Conservation (phyloP, 2,113 vertebrate species). For the Halichoerus grypus region DNA sequence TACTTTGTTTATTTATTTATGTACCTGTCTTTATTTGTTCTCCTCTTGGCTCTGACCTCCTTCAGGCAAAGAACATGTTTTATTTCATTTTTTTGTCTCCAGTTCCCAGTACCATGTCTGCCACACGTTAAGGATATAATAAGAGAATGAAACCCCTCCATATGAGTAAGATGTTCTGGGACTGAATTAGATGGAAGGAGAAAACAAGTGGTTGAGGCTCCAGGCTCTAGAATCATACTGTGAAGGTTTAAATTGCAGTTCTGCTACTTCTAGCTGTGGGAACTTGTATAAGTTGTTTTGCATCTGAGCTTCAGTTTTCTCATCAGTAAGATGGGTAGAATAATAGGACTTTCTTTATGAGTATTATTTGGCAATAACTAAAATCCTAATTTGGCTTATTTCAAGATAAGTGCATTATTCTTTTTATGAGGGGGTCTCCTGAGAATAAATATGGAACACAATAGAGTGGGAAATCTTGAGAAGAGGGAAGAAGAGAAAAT, state of each 20-base stretch:
- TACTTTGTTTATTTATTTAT: not conserved
- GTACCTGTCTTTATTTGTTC: not conserved
- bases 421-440: not conserved
- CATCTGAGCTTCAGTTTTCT: not conserved
- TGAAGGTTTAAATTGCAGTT: not conserved
- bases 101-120: not conserved
- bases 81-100: not conserved
- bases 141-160: not conserved
- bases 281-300: not conserved
- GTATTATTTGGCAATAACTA: not conserved
- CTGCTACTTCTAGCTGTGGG: not conserved
- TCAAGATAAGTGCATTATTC: not conserved
- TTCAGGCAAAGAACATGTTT: not conserved
- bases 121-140: not conserved
- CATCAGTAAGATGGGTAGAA: not conserved
- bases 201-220: not conserved
- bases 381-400: not conserved
- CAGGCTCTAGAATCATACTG: not conserved
- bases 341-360: not conserved
- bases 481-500: not conserved
- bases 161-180: not conserved
- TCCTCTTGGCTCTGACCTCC: not conserved
- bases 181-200: not conserved
- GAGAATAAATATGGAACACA: not conserved
- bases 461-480: not conserved